These are phyloP conservation scores for Linnaemya vulpina DNA, from an alignment of 2,888 invertebrate genomes.

Conservation along the genomic window DNA sequence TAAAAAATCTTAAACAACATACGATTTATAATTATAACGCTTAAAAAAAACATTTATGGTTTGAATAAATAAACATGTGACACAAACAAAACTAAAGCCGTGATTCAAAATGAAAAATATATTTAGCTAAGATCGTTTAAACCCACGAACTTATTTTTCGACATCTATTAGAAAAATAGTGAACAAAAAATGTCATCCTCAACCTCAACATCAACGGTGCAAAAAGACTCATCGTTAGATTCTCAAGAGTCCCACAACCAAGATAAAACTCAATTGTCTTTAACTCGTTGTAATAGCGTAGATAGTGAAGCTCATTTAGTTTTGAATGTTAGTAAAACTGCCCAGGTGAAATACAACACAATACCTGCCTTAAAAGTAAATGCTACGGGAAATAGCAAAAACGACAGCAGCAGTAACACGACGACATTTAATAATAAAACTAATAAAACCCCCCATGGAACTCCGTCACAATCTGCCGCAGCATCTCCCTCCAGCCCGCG, in stretches of 20 bases:
- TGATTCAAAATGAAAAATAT: background rate
- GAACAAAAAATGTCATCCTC: conserved; percentile 51
- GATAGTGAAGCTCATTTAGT: conserved; percentile 76
- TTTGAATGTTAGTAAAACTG: conserved; percentile 76
- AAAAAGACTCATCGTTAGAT: conserved; percentile 65
- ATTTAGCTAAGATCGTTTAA: background rate
- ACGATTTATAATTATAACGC: background rate
- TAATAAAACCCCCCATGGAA: background rate
- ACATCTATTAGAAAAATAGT: background rate
- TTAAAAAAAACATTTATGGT: background rate
- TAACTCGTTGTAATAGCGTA: conserved; percentile 76
- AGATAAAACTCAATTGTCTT: conserved; percentile 68
- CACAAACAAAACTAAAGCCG: background rate
- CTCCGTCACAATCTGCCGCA: background rate
- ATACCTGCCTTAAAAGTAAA: conserved; percentile 52
- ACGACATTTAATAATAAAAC: conserved; percentile 17
- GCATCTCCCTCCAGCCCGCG: background rate
- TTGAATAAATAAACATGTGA: background rate
- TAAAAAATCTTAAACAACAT: background rate
- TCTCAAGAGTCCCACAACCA: conserved; percentile 66
- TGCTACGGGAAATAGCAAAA: conserved; percentile 20
- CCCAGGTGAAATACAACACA: conserved; percentile 70
- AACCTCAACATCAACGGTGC: conserved; percentile 52
- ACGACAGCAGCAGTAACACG: conserved; percentile 3
- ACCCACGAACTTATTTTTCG: background rate